Percentiles rank a stretch among this genome's conserved stretches.
phyloP scores from a whole-genome alignment of 92 coral and sea anemone genomes.

The Hydrozoanthus gracilis region DNA sequence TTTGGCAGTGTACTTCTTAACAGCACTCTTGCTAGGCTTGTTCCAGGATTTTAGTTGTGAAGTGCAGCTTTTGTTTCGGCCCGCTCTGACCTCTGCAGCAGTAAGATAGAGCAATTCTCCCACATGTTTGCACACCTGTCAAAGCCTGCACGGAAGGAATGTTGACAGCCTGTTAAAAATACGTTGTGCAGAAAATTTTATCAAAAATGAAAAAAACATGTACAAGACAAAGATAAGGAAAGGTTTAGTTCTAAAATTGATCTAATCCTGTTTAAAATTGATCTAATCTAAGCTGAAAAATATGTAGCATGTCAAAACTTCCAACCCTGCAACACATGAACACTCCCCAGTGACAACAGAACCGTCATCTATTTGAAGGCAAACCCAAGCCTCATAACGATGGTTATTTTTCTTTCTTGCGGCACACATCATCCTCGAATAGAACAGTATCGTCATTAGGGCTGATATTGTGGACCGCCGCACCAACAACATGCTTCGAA shows the following conservation, averaged over 20 bases:
- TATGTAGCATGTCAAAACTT: neutral
- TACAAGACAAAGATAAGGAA: neutral
- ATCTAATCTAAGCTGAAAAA: too few species aligned
- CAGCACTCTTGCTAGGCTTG: neutral
- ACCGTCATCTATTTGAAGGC: constrained; percentile 54
- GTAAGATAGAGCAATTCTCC: constrained; percentile 29
- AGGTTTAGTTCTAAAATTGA: neutral
- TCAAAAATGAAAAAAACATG: neutral
- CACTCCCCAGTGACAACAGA: constrained; percentile 56
- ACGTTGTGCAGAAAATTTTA: neutral
- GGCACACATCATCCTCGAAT: constrained; percentile 53
- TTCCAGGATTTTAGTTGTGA: neutral
- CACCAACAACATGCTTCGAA: constrained; percentile 33
- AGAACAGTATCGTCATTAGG: constrained; percentile 30
- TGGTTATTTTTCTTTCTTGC: constrained; percentile 48
- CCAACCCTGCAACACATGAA: constrained; percentile 59
- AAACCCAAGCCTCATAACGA: constrained; percentile 51
- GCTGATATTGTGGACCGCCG: constrained; percentile 50
- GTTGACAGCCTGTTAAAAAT: neutral
- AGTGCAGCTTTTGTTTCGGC: constrained; percentile 50
- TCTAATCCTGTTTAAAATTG: neutral
- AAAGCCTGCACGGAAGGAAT: neutral
- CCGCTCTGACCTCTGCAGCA: constrained; percentile 12
- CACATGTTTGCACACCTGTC: constrained; percentile 49
- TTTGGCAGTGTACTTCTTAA: neutral